Conservation (phyloP, 2,888 invertebrate genomes). For the Chrysopilus asiliformis region DNA sequence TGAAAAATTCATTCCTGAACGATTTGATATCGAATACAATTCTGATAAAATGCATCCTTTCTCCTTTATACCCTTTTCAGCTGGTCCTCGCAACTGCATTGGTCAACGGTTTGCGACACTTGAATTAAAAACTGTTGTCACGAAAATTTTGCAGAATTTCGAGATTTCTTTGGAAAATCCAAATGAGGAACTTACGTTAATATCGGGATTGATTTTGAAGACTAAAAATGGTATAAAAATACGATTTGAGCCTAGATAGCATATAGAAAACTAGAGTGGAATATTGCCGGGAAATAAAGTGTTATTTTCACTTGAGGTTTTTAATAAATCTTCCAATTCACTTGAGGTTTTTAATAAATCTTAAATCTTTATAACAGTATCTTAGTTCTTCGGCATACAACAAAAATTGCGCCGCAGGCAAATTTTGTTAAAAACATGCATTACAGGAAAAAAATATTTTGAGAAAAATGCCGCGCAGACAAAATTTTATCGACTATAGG, state of each 20-base stretch:
- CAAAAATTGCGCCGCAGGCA: too few species aligned
- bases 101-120: conserved; percentile 31
- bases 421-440: too few species aligned
- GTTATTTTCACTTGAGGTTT: too few species aligned
- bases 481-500: too few species aligned
- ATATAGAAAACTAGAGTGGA: too few species aligned
- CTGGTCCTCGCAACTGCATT: conserved; percentile 31
- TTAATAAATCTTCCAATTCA: too few species aligned
- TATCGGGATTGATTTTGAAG: conserved; percentile 13
- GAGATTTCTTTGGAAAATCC: conserved; percentile 19
- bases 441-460: too few species aligned
- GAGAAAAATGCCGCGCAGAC: too few species aligned
- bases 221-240: conserved; percentile 14
- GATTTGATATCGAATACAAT: conserved; percentile 10
- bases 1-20: conserved; percentile 16
- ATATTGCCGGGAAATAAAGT: too few species aligned
- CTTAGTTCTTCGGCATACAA: too few species aligned
- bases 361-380: too few species aligned
- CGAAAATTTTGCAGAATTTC: conserved; percentile 24
- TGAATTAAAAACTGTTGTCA: conserved; percentile 29
- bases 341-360: too few species aligned
- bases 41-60: conserved; percentile 12
- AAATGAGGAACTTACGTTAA: conserved; percentile 12
- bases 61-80: conserved; percentile 18
- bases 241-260: conserved; percentile 1